These are phyloP conservation scores for Hoplodrina blanda DNA, from an alignment of 2,888 invertebrate genomes.

Conservation along the genomic window DNA sequence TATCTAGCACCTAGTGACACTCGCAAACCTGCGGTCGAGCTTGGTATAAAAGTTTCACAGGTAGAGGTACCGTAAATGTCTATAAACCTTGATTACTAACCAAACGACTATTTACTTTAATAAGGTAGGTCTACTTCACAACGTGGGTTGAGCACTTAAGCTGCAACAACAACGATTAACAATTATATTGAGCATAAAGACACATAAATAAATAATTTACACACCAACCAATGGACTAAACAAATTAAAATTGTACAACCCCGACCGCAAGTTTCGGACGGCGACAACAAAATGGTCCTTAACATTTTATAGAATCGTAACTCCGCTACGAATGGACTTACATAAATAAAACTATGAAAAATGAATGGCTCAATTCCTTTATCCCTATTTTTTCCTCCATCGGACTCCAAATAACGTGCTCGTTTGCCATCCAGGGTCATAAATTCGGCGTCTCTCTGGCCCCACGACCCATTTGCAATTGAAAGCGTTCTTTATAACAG, in stretches of 20 bases:
- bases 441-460: slow-evolving; percentile 83
- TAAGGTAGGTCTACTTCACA: neutral
- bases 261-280: slow-evolving; percentile 45
- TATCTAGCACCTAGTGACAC: too few species aligned
- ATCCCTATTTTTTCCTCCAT: slow-evolving; percentile 83
- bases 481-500: slow-evolving; percentile 88
- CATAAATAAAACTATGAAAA: slow-evolving; percentile 87
- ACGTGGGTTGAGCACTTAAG: neutral
- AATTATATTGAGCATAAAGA: neutral
- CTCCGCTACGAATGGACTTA: slow-evolving; percentile 76
- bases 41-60: too few species aligned
- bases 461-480: slow-evolving; percentile 88
- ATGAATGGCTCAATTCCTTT: slow-evolving; percentile 84
- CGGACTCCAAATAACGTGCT: slow-evolving; percentile 83
- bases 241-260: slow-evolving; percentile 54
- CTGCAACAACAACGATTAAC: neutral
- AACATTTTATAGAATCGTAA: slow-evolving; percentile 80
- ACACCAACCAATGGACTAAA: slow-evolving; percentile 21
- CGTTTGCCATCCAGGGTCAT: slow-evolving; percentile 83
- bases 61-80: too few species aligned
- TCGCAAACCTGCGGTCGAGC: too few species aligned
- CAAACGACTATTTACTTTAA: too few species aligned
- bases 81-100: too few species aligned
- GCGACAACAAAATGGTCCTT: slow-evolving; percentile 55
- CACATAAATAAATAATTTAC: slow-evolving; percentile 7